phyloP scores from a whole-genome alignment of 23 tunicate species.

The Ciona savignyi region DNA sequence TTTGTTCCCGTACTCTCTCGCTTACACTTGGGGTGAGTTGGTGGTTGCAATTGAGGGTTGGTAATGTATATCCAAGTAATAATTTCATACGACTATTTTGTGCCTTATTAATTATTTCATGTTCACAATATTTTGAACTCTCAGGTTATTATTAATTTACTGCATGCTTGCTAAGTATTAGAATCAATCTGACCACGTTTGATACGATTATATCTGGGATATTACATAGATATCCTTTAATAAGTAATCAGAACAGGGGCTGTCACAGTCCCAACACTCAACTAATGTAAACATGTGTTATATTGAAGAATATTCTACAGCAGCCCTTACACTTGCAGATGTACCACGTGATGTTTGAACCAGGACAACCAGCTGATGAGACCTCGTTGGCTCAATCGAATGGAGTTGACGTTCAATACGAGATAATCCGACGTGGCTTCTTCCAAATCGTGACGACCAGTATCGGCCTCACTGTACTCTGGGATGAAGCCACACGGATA shows the following conservation, averaged over 20 bases:
- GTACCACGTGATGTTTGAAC: slow-evolving; percentile 24
- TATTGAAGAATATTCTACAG: not conserved
- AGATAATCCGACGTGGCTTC: slow-evolving; percentile 49
- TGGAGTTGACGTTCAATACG: slow-evolving; percentile 25
- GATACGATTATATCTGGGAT: no score
- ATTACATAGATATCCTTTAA: no score
- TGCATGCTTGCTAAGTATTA: no score
- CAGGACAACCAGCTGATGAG: slow-evolving; percentile 17
- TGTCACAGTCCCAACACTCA: not conserved
- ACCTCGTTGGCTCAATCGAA: slow-evolving; percentile 8
- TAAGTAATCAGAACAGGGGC: no score
- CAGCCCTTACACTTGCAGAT: not conserved
- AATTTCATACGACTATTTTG: no score
- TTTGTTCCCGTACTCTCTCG: slow-evolving; percentile 32
- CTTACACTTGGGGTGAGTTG: slow-evolving; percentile 45
- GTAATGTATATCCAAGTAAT: no score
- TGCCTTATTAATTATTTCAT: no score
- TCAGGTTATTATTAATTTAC: no score
- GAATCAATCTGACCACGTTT: no score
- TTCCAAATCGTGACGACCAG: slow-evolving; percentile 31
- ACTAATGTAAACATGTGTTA: not conserved
- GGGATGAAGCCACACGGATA: slow-evolving; percentile 72
- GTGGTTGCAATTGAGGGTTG: no score
- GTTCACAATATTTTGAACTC: no score
- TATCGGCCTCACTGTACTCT: slow-evolving; percentile 46